A percentile compares a stretch with the other conserved stretches of the same genome.
Evolutionary conservation across 2,888 invertebrate genomes (phyloP).

Genomic region (Lithophane socia): DNA sequence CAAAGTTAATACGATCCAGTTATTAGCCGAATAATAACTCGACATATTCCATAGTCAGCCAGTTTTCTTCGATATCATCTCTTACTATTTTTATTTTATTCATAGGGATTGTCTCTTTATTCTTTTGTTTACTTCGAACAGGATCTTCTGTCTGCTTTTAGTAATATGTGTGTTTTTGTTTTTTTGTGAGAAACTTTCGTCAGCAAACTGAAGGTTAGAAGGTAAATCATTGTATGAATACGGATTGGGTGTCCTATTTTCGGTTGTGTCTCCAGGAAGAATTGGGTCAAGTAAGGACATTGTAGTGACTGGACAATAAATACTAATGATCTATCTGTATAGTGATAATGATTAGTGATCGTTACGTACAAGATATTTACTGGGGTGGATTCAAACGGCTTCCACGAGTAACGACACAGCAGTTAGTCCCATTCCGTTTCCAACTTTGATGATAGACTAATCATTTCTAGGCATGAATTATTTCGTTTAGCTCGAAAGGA

Average conservation of each 20-base stretch:
- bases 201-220: constrained; percentile 60
- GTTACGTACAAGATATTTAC: neutral
- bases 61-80: constrained; percentile 85
- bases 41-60: constrained; percentile 86
- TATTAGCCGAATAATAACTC: constrained; percentile 89
- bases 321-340: neutral
- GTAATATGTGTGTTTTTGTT: constrained; percentile 67
- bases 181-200: constrained; percentile 59
- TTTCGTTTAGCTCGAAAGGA: neutral
- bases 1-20: constrained; percentile 86
- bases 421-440: no score
- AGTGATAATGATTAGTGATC: neutral
- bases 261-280: constrained; percentile 2
- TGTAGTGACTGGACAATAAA: constrained; percentile 7
- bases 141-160: constrained; percentile 51
- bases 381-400: neutral
- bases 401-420: no score
- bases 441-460: no score
- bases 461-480: neutral
- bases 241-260: constrained; percentile 50
- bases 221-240: constrained; percentile 57
- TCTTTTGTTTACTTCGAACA: constrained; percentile 85
- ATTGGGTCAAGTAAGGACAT: constrained; percentile 46
- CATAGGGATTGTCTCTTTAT: constrained; percentile 88
- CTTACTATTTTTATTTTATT: constrained; percentile 90